Conservation (phyloP, 2,888 invertebrate genomes). For the Heliconius ismenius region DNA sequence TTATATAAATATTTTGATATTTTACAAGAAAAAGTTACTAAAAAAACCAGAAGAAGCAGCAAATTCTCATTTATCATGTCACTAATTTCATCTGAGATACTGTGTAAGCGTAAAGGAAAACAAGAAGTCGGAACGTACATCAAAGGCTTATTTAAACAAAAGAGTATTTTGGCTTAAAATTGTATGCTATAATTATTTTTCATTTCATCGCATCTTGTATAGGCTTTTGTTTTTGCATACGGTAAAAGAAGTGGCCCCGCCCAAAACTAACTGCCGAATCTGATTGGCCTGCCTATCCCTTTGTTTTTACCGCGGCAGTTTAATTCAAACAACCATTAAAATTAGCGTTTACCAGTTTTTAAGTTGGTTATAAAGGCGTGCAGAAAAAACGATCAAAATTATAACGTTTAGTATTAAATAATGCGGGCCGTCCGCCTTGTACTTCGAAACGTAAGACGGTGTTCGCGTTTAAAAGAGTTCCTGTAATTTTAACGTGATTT, state of each 20-base stretch:
- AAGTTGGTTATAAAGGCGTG: constrained; percentile 40
- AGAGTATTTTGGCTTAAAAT: constrained; percentile 50
- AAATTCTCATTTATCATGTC: neutral
- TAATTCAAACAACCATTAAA: constrained; percentile 65
- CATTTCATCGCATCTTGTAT: constrained; percentile 66
- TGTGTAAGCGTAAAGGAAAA: constrained; percentile 33
- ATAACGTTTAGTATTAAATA: constrained; percentile 30
- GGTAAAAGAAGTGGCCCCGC: constrained; percentile 68
- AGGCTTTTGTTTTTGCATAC: constrained; percentile 68
- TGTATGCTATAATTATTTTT: constrained; percentile 70
- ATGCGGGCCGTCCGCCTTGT: constrained; percentile 31
- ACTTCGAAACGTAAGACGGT: constrained; percentile 5
- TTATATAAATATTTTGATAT: neutral
- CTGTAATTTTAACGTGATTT: constrained; percentile 11
- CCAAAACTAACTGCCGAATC: constrained; percentile 58
- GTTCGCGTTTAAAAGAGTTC: constrained; percentile 4
- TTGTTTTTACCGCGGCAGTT: constrained; percentile 66
- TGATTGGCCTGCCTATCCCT: constrained; percentile 71
- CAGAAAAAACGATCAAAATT: constrained; percentile 34
- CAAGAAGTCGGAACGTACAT: constrained; percentile 39
- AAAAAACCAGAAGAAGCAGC: neutral
- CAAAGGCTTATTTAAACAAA: constrained; percentile 43
- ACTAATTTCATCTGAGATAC: constrained; percentile 4
- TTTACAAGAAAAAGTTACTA: neutral
- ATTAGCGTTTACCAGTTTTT: constrained; percentile 47